These are phyloP conservation scores for Philotrypesis tridentata DNA, from an alignment of 1,140 invertebrate genomes.

Conservation along the genomic window DNA sequence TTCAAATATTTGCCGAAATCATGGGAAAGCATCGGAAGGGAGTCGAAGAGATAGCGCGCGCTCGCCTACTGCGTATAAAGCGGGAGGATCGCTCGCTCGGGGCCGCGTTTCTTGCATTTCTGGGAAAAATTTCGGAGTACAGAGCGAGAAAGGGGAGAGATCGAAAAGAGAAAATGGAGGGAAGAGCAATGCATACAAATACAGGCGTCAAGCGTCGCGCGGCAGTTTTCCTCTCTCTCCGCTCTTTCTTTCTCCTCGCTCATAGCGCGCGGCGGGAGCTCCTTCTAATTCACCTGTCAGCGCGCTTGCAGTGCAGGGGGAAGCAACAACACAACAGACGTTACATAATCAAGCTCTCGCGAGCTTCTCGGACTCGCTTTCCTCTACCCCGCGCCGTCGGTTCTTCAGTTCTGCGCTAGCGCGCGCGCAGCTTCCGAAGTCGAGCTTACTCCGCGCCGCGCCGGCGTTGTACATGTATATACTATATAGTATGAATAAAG, in stretches of 20 bases:
- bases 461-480: too few species aligned
- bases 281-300: constrained; percentile 40
- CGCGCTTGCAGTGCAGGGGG: not conserved
- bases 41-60: too few species aligned
- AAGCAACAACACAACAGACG: constrained; percentile 28
- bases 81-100: too few species aligned
- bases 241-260: not conserved
- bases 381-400: not conserved
- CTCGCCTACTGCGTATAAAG: too few species aligned
- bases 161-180: not conserved
- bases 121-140: not conserved
- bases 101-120: too few species aligned
- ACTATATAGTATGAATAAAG: too few species aligned
- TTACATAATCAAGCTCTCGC: constrained; percentile 39
- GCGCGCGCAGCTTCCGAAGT: not conserved
- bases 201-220: not conserved
- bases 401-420: not conserved
- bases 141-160: not conserved
- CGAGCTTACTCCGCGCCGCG: not conserved
- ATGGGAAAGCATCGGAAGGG: too few species aligned
- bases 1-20: not conserved
- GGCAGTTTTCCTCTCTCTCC: not conserved
- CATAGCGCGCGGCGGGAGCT: too few species aligned
- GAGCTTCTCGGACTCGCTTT: not conserved
- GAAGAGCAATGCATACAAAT: not conserved